Base-by-base conservation (phyloP, 2,113 vertebrate species). In the Willisornis vidua region DNA sequence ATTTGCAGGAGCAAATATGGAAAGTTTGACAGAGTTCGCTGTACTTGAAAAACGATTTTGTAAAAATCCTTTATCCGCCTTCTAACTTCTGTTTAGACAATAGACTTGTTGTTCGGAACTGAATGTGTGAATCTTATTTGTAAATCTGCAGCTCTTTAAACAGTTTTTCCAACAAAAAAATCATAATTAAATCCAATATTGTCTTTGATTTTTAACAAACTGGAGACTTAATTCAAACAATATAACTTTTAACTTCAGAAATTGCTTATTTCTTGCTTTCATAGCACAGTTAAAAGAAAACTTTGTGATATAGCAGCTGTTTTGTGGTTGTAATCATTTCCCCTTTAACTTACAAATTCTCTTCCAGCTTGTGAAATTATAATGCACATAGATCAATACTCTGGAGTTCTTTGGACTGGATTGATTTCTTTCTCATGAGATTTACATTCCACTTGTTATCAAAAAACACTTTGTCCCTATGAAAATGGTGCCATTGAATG, bases 401-500 rank as follows among this genome's bases (percentile, higher is more conserved):
- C 92, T 68, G 68, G 93, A 92, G 95, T 96, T 97, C 96, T 97
- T 96, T 97, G 88, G 95, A 79, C 87, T 96, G 90, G 94, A 96
- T 97, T 98, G 96, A 97, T 98, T 97, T 97, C 95, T 97, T 98
- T 98, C 96, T 97, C 97, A 97, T 74, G 96, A 98, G 97, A 97
- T 97, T 97, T 97, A 92, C 96, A 96, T 98, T 97, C 97, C 95
- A 97, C 95, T 97, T 96, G 90, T 97, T 97, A 97, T 97, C 96
- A 97, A 92, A 96, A 98, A 97, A 65, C 93, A 97, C 95, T 97
- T 97, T 98, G 96, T 98, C 95, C 86, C 90, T 92, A 96, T 96
- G 97, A 97, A 98, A 98, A 93, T 97, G 95, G 96, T 98, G 93
- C 93, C 85, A 85, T 87, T 96, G 96, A 97, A 97, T 97, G 97